Evolutionary conservation across 2,113 vertebrate genomes (phyloP).

Genomic region (Nesogale talazaci): DNA sequence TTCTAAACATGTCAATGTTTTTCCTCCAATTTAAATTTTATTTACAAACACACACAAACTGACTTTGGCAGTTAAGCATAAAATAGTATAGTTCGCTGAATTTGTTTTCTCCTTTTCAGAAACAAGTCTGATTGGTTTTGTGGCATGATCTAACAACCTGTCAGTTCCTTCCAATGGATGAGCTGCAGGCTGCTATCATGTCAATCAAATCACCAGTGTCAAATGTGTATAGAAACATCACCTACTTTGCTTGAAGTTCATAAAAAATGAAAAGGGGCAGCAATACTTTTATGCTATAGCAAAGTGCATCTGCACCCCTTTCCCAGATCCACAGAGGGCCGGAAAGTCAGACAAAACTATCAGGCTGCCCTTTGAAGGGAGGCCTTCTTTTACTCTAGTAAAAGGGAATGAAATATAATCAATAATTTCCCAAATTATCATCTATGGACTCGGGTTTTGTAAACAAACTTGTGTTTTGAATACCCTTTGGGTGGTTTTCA

Average conservation of each 20-base stretch:
- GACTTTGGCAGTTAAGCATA: not conserved
- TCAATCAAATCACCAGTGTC: not conserved
- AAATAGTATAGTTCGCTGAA: not conserved
- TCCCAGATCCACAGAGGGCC: not conserved
- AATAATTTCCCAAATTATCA: constrained; percentile 1
- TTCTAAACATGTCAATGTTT: not conserved
- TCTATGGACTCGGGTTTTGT: not conserved
- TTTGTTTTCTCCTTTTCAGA: not conserved
- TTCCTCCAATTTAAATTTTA: not conserved
- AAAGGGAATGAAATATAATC: not conserved
- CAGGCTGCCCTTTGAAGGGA: not conserved
- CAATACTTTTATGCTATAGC: not conserved
- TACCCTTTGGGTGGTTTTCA: not conserved
- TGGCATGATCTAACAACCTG: not conserved
- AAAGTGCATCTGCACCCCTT: not conserved
- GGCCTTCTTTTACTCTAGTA: not conserved
- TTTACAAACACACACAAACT: not conserved
- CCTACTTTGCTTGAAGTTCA: not conserved
- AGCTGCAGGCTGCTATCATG: not conserved
- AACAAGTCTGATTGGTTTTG: constrained; percentile 6
- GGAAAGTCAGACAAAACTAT: not conserved
- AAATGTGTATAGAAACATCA: not conserved
- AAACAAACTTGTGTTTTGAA: not conserved
- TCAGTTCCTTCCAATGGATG: not conserved
- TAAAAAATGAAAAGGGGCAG: not conserved